A percentile compares a stretch with the other conserved stretches of the same genome.
Evolutionary conservation across 1,140 invertebrate genomes (phyloP).

Genomic region (Drosophila kepulauana): DNA sequence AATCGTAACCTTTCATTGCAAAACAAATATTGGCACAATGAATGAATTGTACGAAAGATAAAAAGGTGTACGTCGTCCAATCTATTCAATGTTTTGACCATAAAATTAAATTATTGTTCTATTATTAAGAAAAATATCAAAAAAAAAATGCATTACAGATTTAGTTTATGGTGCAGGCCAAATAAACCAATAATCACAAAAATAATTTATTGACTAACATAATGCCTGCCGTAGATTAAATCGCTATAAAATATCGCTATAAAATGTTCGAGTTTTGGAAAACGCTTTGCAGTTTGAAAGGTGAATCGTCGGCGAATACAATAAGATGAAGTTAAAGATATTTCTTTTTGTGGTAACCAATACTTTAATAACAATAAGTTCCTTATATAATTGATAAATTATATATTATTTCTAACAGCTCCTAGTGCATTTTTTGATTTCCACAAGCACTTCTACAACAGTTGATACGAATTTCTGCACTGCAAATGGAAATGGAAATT

Average conservation of each 20-base stretch:
- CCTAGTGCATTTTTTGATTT: conserved; percentile 11
- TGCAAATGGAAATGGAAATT: not conserved
- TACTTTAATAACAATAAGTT: not conserved
- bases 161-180: too few relatives aligned
- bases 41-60: too few relatives aligned
- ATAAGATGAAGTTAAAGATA: conserved; percentile 15
- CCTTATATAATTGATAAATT: not conserved
- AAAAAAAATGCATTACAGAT: too few relatives aligned
- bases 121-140: too few relatives aligned
- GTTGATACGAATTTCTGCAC: not conserved
- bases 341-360: conserved; percentile 7
- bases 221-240: not conserved
- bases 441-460: not conserved
- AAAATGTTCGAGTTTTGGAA: not conserved
- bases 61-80: too few relatives aligned
- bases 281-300: conserved; percentile 5
- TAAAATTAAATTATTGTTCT: too few relatives aligned
- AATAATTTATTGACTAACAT: too few relatives aligned
- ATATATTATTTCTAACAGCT: conserved; percentile 1
- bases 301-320: too few relatives aligned
- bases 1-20: too few relatives aligned
- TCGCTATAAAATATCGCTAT: conserved; percentile 1
- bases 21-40: too few relatives aligned
- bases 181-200: too few relatives aligned
- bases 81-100: too few relatives aligned